Conservation (phyloP, 2,113 vertebrate genomes). For the Zosterops lateralis region DNA sequence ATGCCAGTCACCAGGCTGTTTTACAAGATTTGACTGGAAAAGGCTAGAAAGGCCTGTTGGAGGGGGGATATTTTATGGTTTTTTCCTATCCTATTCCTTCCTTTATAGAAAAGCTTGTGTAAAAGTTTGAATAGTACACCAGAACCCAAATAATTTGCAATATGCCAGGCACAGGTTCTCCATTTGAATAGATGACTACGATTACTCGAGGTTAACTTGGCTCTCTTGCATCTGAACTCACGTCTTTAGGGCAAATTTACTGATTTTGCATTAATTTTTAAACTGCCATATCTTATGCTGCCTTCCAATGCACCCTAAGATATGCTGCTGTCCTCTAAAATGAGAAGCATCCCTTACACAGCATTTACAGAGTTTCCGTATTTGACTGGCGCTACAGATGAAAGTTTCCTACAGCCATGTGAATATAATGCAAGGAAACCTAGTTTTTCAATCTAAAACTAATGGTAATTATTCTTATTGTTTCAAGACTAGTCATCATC, state of each 20-base stretch:
- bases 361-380: not conserved
- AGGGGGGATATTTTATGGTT: accelerated
- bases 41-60: not conserved
- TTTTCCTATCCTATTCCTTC: not conserved
- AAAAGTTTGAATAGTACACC: not conserved
- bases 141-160: not conserved
- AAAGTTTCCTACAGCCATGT: not conserved
- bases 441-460: not conserved
- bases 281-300: not conserved
- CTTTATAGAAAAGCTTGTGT: not conserved
- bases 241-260: accelerated
- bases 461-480: not conserved
- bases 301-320: not conserved
- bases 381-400: not conserved
- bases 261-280: not conserved
- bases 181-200: not conserved
- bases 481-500: not conserved
- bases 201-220: not conserved
- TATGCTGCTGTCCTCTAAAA: not conserved
- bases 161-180: not conserved
- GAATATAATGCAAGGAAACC: not conserved
- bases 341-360: not conserved
- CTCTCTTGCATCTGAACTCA: not conserved
- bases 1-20: not conserved
- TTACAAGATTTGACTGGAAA: not conserved